phyloP scores from a whole-genome alignment of 1,140 invertebrate species.

The Lepidurus apus region DNA sequence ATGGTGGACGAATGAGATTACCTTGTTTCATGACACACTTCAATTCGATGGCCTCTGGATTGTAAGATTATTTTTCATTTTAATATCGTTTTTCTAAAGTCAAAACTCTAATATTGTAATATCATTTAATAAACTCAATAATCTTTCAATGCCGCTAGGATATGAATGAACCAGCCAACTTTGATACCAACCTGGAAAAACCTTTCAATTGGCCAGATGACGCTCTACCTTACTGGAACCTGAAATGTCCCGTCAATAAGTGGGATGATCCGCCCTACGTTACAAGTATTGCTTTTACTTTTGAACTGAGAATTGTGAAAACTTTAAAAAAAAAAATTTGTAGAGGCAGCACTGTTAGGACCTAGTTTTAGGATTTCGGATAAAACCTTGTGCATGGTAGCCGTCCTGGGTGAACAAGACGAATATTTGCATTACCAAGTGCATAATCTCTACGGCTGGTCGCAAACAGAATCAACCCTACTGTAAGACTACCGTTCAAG shows the following conservation, averaged over 20 bases:
- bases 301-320: neutral
- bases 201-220: constrained; percentile 33
- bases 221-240: constrained; percentile 29
- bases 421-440: constrained; percentile 45
- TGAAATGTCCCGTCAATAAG: constrained; percentile 33
- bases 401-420: constrained; percentile 33
- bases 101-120: neutral
- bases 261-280: constrained; percentile 36
- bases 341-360: constrained; percentile 27
- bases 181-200: constrained; percentile 38
- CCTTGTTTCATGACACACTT: constrained; percentile 43
- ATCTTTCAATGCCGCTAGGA: constrained; percentile 40
- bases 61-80: constrained; percentile 37
- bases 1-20: constrained; percentile 45
- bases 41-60: constrained; percentile 44
- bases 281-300: constrained; percentile 26
- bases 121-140: neutral
- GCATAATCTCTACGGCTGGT: constrained; percentile 55
- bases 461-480: constrained; percentile 38
- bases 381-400: constrained; percentile 36
- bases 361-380: constrained; percentile 31
- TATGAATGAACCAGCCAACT: constrained; percentile 49
- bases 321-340: neutral
- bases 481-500: constrained; percentile 30
- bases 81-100: too few species aligned